These are phyloP conservation scores for Enteromius anoplus DNA, from an alignment of 2,797 vertebrate genomes.

Conservation along the genomic window DNA sequence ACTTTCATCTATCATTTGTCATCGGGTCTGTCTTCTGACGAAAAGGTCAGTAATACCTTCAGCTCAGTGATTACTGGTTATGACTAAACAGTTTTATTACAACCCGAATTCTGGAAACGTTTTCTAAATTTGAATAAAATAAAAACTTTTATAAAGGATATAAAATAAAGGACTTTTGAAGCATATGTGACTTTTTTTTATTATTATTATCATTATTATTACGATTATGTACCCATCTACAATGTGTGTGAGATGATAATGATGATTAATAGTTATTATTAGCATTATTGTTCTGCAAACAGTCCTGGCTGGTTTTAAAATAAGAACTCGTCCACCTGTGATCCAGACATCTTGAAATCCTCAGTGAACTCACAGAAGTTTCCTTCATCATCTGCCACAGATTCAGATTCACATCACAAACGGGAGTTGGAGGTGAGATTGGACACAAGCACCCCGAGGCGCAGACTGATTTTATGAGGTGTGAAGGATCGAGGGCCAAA, in stretches of 20 bases:
- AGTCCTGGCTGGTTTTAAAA: neutral
- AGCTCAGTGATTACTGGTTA: neutral
- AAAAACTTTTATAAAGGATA: too few species aligned
- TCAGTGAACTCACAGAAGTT: conserved; percentile 12
- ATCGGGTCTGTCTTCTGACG: neutral
- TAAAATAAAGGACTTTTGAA: too few species aligned
- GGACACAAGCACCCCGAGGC: conserved; percentile 15
- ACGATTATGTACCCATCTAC: neutral
- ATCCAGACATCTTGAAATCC: neutral
- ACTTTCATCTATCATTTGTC: neutral
- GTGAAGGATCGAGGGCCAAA: conserved; percentile 22
- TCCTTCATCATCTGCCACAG: conserved; percentile 16
- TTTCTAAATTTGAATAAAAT: too few species aligned
- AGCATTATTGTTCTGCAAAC: neutral
- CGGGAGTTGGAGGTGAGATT: conserved; percentile 24
- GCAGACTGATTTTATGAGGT: conserved; percentile 33
- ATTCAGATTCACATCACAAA: conserved; percentile 38
- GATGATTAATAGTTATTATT: neutral
- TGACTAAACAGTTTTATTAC: neutral
- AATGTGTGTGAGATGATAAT: neutral
- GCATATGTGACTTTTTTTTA: too few species aligned
- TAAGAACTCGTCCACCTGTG: neutral
- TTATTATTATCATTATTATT: too few species aligned
- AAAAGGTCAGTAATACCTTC: neutral
- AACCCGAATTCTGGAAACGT: too few species aligned